Evolutionary conservation across 2,113 vertebrate species (phyloP).

Genomic region (Mormyrus iriodes): DNA sequence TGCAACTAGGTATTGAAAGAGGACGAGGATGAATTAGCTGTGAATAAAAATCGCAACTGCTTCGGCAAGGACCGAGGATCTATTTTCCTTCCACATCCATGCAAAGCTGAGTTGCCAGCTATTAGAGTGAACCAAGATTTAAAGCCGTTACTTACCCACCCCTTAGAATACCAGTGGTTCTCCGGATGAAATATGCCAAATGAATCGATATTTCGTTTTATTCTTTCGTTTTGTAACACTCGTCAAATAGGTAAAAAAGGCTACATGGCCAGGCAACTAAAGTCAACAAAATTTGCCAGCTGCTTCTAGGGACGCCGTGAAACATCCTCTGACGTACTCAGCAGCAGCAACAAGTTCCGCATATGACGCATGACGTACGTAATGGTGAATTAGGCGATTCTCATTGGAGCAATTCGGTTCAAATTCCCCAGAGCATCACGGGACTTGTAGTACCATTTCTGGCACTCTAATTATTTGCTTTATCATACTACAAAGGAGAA

Average conservation of each 20-base stretch:
- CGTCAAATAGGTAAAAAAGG: neutral
- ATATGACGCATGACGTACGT: neutral
- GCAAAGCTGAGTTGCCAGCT: neutral
- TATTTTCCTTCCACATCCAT: neutral
- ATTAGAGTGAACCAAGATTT: neutral
- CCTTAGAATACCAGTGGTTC: neutral
- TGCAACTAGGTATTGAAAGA: neutral
- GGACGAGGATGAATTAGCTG: neutral
- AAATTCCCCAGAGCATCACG: neutral
- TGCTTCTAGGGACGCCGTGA: constrained; percentile 9
- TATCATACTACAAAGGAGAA: neutral
- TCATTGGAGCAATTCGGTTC: neutral
- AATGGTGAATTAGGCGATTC: neutral
- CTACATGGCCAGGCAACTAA: neutral
- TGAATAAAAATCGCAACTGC: neutral
- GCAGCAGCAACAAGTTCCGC: neutral
- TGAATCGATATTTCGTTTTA: neutral
- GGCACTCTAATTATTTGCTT: neutral
- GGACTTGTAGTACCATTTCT: neutral
- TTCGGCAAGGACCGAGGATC: neutral
- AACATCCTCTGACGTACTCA: neutral
- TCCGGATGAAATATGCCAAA: neutral
- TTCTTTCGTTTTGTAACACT: neutral
- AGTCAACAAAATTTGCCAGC: neutral
- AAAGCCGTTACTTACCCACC: neutral